These are phyloP conservation scores for Caligus rogercresseyi DNA, from an alignment of 1,140 invertebrate genomes.

Conservation along the genomic window DNA sequence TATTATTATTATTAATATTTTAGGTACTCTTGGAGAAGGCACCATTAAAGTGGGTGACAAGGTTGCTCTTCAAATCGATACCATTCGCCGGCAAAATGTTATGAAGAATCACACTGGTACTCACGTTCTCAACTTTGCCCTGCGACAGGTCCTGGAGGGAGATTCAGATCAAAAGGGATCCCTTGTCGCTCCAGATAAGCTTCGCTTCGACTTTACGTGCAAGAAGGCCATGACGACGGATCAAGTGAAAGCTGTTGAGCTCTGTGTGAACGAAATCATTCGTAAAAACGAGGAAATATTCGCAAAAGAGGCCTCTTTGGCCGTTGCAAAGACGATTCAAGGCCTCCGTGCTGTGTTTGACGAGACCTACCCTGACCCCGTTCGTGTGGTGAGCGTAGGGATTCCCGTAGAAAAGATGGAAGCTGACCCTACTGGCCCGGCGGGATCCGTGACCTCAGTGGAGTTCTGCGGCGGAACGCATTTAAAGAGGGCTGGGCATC, in stretches of 20 bases:
- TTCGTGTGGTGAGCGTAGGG: conserved; percentile 86
- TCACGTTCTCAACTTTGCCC: conserved; percentile 84
- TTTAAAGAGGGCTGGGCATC: conserved; percentile 66
- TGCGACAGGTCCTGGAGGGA: conserved; percentile 67
- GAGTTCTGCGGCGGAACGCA: conserved; percentile 99
- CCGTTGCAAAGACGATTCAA: conserved; percentile 70
- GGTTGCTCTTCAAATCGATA: conserved; percentile 63
- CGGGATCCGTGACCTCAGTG: conserved; percentile 66
- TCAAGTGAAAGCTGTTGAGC: conserved; percentile 72
- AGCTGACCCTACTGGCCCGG: conserved; percentile 55
- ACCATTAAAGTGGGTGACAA: conserved; percentile 66
- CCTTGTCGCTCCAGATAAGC: conserved; percentile 86
- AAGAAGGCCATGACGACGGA: conserved; percentile 69
- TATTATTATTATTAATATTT: conserved; percentile 23
- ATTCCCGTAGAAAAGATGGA: conserved; percentile 76
- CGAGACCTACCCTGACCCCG: conserved; percentile 97
- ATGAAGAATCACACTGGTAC: conserved; percentile 99
- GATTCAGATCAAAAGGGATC: conserved; percentile 94
- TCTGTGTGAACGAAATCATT: conserved; percentile 56
- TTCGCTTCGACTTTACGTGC: conserved; percentile 91
- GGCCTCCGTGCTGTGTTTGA: conserved; percentile 96
- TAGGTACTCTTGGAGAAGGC: conserved; percentile 44
- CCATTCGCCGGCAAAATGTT: conserved; percentile 52
- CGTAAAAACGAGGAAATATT: conserved; percentile 62
- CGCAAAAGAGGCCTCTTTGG: conserved; percentile 67